These are phyloP conservation scores for Trachops cirrhosus DNA, from an alignment of 2,797 vertebrate species.

Conservation along the genomic window DNA sequence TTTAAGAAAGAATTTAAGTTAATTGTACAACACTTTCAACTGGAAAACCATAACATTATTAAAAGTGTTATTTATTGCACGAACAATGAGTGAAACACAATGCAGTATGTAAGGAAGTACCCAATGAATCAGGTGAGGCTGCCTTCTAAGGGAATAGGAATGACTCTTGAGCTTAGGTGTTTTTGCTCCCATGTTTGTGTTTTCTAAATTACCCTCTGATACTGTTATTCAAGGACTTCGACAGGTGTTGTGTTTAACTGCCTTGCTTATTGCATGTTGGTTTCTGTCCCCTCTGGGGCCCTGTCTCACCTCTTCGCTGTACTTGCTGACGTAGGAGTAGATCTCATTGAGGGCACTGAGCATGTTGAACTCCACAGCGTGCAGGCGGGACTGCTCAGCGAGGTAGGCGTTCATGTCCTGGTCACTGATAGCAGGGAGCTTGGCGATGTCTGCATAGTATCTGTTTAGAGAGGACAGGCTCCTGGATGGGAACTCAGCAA, in stretches of 20 bases:
- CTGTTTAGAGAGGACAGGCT: slow-evolving; percentile 75
- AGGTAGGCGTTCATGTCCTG: slow-evolving; percentile 99
- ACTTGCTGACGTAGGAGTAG: slow-evolving; percentile 99
- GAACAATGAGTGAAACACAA: background rate
- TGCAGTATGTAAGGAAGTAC: background rate
- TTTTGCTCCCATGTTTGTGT: background rate
- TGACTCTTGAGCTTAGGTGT: background rate
- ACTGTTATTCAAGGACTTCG: background rate
- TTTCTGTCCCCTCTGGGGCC: background rate
- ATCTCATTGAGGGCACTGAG: slow-evolving; percentile 97
- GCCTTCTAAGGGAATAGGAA: background rate
- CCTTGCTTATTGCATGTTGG: fast-evolving
- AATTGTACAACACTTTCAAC: background rate
- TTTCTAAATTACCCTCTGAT: background rate
- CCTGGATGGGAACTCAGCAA: background rate
- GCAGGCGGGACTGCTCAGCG: slow-evolving; percentile 97
- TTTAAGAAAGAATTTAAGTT: slow-evolving; percentile 24
- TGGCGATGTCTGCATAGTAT: slow-evolving; percentile 98
- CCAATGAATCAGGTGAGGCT: background rate
- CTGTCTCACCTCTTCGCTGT: slow-evolving; percentile 95
- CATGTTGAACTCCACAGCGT: slow-evolving; percentile 97
- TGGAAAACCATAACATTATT: background rate
- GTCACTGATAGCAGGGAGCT: slow-evolving; percentile 97
- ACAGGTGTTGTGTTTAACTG: background rate
- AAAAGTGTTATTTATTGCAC: background rate